Base-by-base conservation (phyloP, 2,113 vertebrate genomes). In the Riparia riparia region DNA sequence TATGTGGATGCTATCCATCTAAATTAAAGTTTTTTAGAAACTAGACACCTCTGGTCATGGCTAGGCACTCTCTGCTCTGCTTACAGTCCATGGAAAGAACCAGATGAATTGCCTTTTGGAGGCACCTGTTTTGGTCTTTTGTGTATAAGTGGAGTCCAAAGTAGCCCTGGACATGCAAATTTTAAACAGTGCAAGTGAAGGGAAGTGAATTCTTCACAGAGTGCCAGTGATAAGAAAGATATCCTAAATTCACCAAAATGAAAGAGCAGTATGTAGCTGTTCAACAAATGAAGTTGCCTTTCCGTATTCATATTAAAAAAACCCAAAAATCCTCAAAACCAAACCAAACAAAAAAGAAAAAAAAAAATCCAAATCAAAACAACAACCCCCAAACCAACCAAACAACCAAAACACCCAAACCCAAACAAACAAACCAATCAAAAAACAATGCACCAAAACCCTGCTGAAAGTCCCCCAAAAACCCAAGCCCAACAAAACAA, bases 191-290 rank as follows among this genome's bases (percentile, higher is more conserved):
- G 42, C 14, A 54, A 80, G 82, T 41, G 19, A 76, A 60, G 47
- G 18, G 7, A 66, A 83, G 50, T 57, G 0, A 19, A 47, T 24
- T 5, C 16, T n/a, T 42, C 0, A 0, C 9, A 57, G 83, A 8
- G 17, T 66, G 61, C 32, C 42, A 69, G 57, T 28, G 61, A 50
- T 44, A 66, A 54, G 51, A 77, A 68, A 69, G 31, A 60, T 28
- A 72, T 34, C 16, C 37, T 17, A 41, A 82, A 81, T 54, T 74
- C 77, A 45, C 6, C 37, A 3, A 71, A 78, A 39, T n/a, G 5
- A 19, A 17, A 64, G 7, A 56, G 42, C 28, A 42, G 29, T 39
- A 15, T 7, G 53, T 34, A 77, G 7, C 4, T 63, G 39, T 18
- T 91, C 47, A 65, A 63, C 34, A 85, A 66, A 22, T 37, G 32